Percentiles rank a stretch among this genome's conserved stretches.
Evolutionary conservation across 2,888 invertebrate genomes (phyloP).

Genomic region (Girardia tigrina): DNA sequence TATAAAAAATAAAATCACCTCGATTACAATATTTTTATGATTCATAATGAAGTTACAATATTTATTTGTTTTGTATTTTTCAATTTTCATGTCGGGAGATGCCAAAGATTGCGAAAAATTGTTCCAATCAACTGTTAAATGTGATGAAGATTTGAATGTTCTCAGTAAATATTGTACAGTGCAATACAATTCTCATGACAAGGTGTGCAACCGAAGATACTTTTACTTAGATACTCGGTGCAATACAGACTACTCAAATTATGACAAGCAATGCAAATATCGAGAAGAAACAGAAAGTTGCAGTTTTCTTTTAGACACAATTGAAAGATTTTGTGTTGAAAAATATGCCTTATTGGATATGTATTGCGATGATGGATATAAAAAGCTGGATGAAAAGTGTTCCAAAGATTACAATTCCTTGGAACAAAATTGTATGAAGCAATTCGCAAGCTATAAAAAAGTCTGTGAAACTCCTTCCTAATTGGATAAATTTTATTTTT

Average conservation of each 20-base stretch:
- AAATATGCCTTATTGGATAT: not conserved
- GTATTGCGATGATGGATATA: not conserved
- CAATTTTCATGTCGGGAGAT: too few species aligned
- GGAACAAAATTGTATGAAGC: not conserved
- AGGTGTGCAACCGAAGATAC: not conserved
- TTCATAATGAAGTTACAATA: too few species aligned
- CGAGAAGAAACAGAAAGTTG: not conserved
- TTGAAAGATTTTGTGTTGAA: not conserved
- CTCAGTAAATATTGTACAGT: not conserved
- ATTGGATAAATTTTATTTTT: too few species aligned
- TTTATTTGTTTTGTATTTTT: too few species aligned
- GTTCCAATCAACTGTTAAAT: not conserved
- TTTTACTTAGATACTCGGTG: constrained; percentile 1
- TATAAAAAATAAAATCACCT: too few species aligned
- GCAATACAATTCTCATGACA: not conserved
- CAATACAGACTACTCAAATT: constrained; percentile 18
- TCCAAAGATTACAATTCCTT: not conserved
- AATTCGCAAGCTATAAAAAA: not conserved
- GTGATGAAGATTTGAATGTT: not conserved
- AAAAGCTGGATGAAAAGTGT: not conserved
- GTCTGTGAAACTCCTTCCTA: not conserved
- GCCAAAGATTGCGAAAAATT: not conserved
- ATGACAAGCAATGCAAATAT: not conserved
- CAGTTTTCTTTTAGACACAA: not conserved
- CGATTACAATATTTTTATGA: too few species aligned